A percentile compares a stretch with the other conserved stretches of the same genome.
Conservation (phyloP, 2,113 vertebrate genomes). For the Tautogolabrus adspersus region DNA sequence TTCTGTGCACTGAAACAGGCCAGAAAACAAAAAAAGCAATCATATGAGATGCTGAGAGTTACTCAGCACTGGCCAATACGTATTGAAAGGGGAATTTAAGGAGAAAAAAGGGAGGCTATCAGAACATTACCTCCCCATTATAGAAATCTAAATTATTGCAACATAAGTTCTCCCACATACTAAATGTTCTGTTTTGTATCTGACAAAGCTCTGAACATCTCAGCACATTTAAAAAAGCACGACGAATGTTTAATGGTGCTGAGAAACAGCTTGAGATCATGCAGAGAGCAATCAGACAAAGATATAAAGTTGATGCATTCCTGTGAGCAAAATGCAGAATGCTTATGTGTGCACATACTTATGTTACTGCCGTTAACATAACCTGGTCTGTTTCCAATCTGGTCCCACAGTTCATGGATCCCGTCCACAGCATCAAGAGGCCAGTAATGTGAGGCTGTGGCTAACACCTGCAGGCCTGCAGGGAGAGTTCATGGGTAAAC, state of each 20-base stretch:
- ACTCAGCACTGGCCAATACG: no score
- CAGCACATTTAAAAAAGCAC: constrained; percentile 49
- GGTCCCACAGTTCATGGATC: constrained; percentile 89
- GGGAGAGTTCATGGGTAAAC: constrained; percentile 64
- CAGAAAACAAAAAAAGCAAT: no score
- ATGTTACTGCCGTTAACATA: constrained; percentile 80
- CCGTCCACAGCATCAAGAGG: constrained; percentile 91
- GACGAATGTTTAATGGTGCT: constrained; percentile 47
- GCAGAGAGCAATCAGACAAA: constrained; percentile 49
- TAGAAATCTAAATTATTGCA: no score
- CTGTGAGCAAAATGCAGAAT: not conserved
- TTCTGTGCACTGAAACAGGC: no score
- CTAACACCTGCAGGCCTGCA: constrained; percentile 91
- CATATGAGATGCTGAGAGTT: no score
- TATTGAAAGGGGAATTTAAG: no score
- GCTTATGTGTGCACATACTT: constrained; percentile 75
- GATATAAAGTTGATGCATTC: constrained; percentile 22
- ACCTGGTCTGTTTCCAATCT: constrained; percentile 88
- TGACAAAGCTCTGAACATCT: constrained; percentile 45
- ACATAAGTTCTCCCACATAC: no score
- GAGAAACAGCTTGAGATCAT: constrained; percentile 64
- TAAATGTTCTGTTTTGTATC: not conserved
- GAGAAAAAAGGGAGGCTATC: no score
- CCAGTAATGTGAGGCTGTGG: constrained; percentile 95
- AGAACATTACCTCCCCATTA: no score